Evolutionary conservation across 2,113 vertebrate genomes (phyloP), one percentile per base, ranked within the genome.

Genomic region (Serilophus lunatus): DNA sequence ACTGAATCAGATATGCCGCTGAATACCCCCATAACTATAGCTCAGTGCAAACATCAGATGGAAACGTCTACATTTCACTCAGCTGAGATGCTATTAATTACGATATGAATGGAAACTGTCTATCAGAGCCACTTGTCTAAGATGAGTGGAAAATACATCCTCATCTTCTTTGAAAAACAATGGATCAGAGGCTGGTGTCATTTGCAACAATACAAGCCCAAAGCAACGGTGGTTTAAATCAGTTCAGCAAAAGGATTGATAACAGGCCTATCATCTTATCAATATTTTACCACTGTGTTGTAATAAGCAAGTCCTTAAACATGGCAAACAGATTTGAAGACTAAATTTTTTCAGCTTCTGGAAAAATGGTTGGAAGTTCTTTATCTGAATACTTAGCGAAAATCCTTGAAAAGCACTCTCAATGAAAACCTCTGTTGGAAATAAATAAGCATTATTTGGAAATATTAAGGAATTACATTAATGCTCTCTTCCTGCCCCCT

Each of bases 1-100:
- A 98, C 95, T 87, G 96, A 98, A 98, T 97, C 96, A 97, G 97
- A 97, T 96, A 97, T 88, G 96, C 92, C 97, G 92, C 92, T 97
- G 95, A 94, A 85, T 86, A 44, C 91, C 81, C 81, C 82, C 94
- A 97, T 96, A 95, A 89, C 86, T 96, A 66, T 65, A 91, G 86
- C 93, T 97, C 83, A 28, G 82, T 59, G 96, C 97, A 97, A 97
- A 98, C 96, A 97, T 96, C 89, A 97, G 84, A 97, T 92, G 97
- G 97, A 96, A 95, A 89, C 61, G 3, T 88, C 91, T 88, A 95
- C 75, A 75, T 86, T 94, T 95, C 94, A 96, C 74, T 88, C 54
- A 63, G 76, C 56, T 93, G 3, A 90, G 31, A 78, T 68, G 70
- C 65, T 94, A 95, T 92, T 96, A 87, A 59, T 95, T 90, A 94